Conservation (phyloP, 2,888 invertebrate genomes). For the Elgonia sp. region DNA sequence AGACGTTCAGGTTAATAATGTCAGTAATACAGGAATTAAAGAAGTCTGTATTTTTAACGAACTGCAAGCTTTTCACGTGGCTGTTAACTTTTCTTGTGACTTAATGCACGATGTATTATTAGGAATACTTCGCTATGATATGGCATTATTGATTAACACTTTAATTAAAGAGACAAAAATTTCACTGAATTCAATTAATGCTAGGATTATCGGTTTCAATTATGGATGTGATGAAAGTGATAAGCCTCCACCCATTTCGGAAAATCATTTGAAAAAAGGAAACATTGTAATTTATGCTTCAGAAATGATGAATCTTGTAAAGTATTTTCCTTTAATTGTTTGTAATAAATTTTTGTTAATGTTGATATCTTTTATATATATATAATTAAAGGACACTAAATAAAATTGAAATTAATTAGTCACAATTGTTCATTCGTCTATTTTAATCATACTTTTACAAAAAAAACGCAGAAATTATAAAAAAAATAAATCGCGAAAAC, state of each 20-base stretch:
- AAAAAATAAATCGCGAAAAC: too few relatives aligned
- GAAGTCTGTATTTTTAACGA: constrained; percentile 8
- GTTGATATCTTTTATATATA: too few relatives aligned
- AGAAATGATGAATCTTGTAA: constrained; percentile 18
- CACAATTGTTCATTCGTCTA: too few relatives aligned
- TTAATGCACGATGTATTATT: constrained; percentile 83
- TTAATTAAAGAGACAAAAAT: neutral
- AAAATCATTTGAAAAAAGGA: neutral
- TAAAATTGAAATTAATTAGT: too few relatives aligned
- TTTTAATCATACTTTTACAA: too few relatives aligned
- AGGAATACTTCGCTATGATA: constrained; percentile 20
- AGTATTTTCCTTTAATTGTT: constrained; percentile 32
- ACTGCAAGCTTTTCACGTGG: constrained; percentile 78
- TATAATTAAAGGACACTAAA: too few relatives aligned
- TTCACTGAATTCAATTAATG: constrained; percentile 7
- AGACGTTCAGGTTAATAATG: too few relatives aligned
- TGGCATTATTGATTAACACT: neutral
- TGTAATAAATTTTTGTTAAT: too few relatives aligned
- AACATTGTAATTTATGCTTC: constrained; percentile 29
- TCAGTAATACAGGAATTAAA: too few relatives aligned
- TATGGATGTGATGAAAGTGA: constrained; percentile 8
- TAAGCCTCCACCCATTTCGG: constrained; percentile 1
- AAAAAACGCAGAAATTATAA: too few relatives aligned
- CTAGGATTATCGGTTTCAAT: constrained; percentile 8
- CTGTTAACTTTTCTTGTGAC: constrained; percentile 80